Base-by-base conservation (phyloP, 2,797 vertebrate species). In the Chelonia mydas region DNA sequence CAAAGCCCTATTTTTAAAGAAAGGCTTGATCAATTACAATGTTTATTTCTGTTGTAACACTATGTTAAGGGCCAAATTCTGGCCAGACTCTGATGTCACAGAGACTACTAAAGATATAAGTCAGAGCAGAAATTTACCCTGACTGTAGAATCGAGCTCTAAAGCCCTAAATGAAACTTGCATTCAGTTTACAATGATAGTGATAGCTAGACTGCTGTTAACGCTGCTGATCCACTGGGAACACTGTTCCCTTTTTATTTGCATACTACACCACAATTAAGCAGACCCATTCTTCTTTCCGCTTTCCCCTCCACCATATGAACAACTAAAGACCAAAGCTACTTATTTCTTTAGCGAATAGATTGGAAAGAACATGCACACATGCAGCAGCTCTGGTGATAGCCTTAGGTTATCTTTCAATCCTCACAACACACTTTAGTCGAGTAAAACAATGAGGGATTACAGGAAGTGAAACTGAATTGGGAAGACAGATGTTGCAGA, bases 161-260 rank as follows among this genome's bases (percentile, higher is more conserved):
- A 78, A 80, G 10, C 78, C 47, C 76, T 87, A 61, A 94, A 59
- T 23, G 37, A 89, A 92, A 85, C 74, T 11, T 94, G 2, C 25
- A 87, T 37, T 84, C 54, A 31, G n/a, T 88, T 90, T 95, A 21
- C 68, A 83, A 37, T 25, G 79, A 6, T 81, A 79, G 7, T 4
- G 74, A 45, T 53, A 55, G 3, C 82, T 87, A 65, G 41, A 59
- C 33, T 78, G 23, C 11, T 83, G 27, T 81, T 88, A 68, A 41
- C 25, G 8, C n/a, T 28, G 17, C 15, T 87, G 0, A 0, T 33
- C 78, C 33, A 49, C 11, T 81, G 25, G 59, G 50, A 88, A 5
- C 23, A 13, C 23, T 84, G 89, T 76, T 84, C 65, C 59, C 33
- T n/a, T n/a, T 78, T 1, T 47, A 19, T 31, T 57, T 88, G 86